These are phyloP conservation scores for Cotesia glomerata DNA, from an alignment of 1,140 invertebrate genomes.

Conservation along the genomic window DNA sequence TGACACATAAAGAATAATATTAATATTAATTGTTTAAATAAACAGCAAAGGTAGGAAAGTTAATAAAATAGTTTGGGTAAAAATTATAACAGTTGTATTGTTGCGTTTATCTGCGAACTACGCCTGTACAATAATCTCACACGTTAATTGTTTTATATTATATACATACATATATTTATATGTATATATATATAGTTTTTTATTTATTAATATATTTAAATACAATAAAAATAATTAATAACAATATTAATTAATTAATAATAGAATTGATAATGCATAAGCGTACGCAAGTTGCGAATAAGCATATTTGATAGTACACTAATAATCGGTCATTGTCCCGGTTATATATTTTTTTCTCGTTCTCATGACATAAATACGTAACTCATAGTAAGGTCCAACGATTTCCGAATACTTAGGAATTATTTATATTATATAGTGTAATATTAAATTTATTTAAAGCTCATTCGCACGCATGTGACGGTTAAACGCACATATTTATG, in stretches of 20 bases:
- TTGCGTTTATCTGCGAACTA: no score
- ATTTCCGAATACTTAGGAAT: neutral
- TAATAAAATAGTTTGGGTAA: no score
- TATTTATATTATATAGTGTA: neutral
- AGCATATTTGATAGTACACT: neutral
- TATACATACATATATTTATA: no score
- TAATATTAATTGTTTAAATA: no score
- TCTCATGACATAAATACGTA: neutral
- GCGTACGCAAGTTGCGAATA: neutral
- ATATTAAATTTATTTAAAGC: neutral
- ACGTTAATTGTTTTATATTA: no score
- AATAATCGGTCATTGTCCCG: slow-evolving; percentile 1
- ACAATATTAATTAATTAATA: no score
- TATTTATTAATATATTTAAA: no score
- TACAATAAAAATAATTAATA: no score
- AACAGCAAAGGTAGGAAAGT: no score
- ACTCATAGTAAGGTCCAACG: neutral
- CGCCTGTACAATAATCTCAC: no score
- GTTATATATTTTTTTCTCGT: neutral
- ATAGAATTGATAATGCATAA: neutral
- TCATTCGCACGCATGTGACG: slow-evolving; percentile 17
- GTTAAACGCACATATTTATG: slow-evolving; percentile 24
- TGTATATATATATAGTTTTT: no score
- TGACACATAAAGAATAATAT: neutral
- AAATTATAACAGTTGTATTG: no score